phyloP scores from a whole-genome alignment of 2,888 invertebrate species.

The Rhingia campestris region DNA sequence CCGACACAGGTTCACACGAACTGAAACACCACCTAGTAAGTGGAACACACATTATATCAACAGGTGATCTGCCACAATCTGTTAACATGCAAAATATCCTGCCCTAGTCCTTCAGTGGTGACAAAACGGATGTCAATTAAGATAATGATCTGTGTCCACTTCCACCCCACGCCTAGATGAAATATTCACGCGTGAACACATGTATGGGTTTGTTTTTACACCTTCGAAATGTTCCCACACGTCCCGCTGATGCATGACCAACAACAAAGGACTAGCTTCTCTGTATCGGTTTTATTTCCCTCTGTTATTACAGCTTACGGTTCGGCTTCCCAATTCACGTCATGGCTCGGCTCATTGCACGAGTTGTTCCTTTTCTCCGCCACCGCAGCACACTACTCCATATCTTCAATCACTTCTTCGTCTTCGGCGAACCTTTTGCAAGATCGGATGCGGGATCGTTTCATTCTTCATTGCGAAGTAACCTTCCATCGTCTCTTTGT shows the following conservation, averaged over 20 bases:
- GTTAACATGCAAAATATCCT: no score
- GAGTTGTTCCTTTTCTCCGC: not conserved
- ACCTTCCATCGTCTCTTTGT: constrained; percentile 39
- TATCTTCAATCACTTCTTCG: constrained; percentile 56
- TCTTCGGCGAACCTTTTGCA: constrained; percentile 63
- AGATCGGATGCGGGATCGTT: constrained; percentile 48
- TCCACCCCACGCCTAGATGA: no score
- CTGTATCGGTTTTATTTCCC: constrained; percentile 24
- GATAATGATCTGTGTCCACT: no score
- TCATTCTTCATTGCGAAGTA: constrained; percentile 32
- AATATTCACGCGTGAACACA: no score
- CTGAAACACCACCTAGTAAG: no score
- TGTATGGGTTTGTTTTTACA: not conserved
- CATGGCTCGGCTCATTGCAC: not conserved
- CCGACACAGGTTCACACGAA: no score
- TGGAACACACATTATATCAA: no score
- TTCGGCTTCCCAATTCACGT: constrained; percentile 15
- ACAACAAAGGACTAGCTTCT: constrained; percentile 2
- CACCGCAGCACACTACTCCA: constrained; percentile 10
- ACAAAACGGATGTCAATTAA: no score
- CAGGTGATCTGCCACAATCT: no score
- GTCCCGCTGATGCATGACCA: no score
- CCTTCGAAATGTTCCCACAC: not conserved
- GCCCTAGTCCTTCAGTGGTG: no score
- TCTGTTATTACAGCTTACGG: constrained; percentile 16